Evolutionary conservation across 2,113 vertebrate species (phyloP).

Genomic region (Lepus americanus): DNA sequence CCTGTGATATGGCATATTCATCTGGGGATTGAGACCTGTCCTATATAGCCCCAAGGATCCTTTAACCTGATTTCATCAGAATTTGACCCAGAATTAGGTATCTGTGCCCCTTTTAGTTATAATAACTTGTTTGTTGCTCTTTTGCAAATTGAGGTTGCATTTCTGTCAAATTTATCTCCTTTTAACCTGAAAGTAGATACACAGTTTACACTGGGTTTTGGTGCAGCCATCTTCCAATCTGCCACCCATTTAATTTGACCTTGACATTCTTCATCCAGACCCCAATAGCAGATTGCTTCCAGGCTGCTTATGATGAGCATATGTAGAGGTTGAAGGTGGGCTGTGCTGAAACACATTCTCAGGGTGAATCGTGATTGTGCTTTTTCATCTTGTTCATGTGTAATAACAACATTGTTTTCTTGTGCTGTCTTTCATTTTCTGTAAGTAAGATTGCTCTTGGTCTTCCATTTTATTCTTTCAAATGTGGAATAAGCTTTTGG

Average conservation of each 20-base stretch:
- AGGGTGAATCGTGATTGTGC: conserved; percentile 81
- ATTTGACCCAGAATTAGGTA: conserved; percentile 81
- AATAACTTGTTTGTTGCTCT: conserved; percentile 77
- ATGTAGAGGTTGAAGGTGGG: conserved; percentile 75
- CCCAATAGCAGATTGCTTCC: conserved; percentile 80
- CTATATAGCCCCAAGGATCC: conserved; percentile 73
- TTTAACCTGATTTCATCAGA: conserved; percentile 77
- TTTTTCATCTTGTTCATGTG: conserved; percentile 85
- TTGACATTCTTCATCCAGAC: conserved; percentile 73
- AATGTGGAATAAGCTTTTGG: conserved; percentile 79
- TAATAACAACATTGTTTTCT: conserved; percentile 82
- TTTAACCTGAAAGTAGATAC: conserved; percentile 69
- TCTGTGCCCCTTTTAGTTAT: conserved; percentile 80
- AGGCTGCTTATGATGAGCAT: conserved; percentile 77
- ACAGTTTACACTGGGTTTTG: conserved; percentile 76
- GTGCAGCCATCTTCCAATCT: conserved; percentile 75
- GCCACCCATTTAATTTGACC: conserved; percentile 71
- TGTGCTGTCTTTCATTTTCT: conserved; percentile 84
- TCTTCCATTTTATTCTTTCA: conserved; percentile 83
- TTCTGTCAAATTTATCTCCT: conserved; percentile 75
- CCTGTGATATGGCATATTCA: conserved; percentile 76
- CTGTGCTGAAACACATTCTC: conserved; percentile 75
- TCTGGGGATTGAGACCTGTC: conserved; percentile 74
- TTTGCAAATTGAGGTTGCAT: conserved; percentile 79
- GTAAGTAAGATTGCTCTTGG: conserved; percentile 83